Conservation (phyloP, 64 coral and sea anemone genomes). For the Acropora tenuis region DNA sequence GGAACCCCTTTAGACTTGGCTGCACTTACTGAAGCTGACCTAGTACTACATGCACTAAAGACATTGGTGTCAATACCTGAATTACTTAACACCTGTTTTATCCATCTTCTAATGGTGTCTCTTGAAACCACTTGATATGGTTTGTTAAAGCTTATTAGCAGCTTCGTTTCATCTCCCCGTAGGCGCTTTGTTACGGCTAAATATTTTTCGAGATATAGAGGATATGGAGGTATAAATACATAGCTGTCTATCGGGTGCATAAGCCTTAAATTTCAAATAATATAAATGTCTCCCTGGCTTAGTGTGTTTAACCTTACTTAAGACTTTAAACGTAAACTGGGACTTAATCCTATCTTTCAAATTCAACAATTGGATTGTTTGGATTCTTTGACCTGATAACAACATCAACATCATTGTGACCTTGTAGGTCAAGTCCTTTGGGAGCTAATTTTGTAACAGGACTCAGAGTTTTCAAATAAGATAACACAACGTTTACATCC, state of each 20-base stretch:
- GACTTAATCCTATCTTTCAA: not conserved
- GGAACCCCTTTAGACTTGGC: slow-evolving; percentile 21
- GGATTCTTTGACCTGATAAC: too few species aligned
- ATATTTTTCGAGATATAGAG: not conserved
- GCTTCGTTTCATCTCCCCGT: too few species aligned
- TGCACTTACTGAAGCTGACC: slow-evolving; percentile 8
- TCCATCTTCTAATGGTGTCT: too few species aligned
- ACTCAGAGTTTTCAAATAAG: slow-evolving; percentile 28
- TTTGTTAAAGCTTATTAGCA: too few species aligned
- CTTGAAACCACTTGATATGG: too few species aligned
- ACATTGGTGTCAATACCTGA: too few species aligned
- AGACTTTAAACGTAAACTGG: slow-evolving; percentile 4
- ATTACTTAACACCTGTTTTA: too few species aligned
- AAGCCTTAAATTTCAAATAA: slow-evolving; percentile 45
- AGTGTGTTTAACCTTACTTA: slow-evolving; percentile 70
- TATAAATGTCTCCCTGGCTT: slow-evolving; percentile 13
- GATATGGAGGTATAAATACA: slow-evolving; percentile 42
- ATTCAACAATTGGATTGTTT: too few species aligned
- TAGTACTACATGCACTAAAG: not conserved
- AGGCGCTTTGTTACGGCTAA: too few species aligned
- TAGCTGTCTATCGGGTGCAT: slow-evolving; percentile 9
- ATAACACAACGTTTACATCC: too few species aligned
- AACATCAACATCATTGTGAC: too few species aligned
- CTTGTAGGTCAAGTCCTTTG: too few species aligned
- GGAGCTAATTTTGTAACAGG: slow-evolving; percentile 40